Percentiles rank a stretch among this genome's conserved stretches.
These are phyloP conservation scores for Glaucopsyche alexis DNA, from an alignment of 2,888 invertebrate species.

Conservation along the genomic window DNA sequence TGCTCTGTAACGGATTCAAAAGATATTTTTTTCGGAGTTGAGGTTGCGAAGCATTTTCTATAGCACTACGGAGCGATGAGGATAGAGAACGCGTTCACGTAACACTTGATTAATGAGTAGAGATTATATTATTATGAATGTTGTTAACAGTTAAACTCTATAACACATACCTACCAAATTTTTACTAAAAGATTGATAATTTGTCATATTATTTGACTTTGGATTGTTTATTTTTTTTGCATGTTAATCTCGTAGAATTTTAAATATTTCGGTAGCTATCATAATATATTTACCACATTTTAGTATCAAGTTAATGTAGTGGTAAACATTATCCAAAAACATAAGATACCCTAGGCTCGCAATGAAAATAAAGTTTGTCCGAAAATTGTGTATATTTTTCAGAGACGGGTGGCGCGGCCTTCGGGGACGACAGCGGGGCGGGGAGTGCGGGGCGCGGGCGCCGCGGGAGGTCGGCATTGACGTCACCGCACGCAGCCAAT, in stretches of 20 bases:
- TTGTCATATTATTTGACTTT: no score
- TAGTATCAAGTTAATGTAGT: not conserved
- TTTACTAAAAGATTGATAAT: no score
- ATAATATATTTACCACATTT: not conserved
- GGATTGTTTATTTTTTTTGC: no score
- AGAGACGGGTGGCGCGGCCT: conserved; percentile 66
- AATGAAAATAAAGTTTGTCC: conserved; percentile 49
- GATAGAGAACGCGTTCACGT: no score
- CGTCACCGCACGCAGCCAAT: conserved; percentile 71
- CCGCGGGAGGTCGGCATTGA: conserved; percentile 73
- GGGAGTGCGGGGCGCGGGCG: conserved; percentile 45
- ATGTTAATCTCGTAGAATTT: not conserved
- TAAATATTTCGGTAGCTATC: not conserved
- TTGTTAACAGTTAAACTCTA: no score
- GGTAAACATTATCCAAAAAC: not conserved
- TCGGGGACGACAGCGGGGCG: conserved; percentile 51
- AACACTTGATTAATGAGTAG: no score
- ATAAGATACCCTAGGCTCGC: conserved; percentile 18
- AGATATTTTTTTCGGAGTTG: no score
- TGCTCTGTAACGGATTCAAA: no score
- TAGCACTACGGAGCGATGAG: no score
- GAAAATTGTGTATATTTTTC: conserved; percentile 75
- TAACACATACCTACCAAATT: no score
- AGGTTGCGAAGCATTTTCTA: no score
- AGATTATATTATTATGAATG: no score